Percentiles rank a stretch among this genome's conserved stretches.
Conservation (phyloP, 2,797 vertebrate species). For the Balearica regulorum region DNA sequence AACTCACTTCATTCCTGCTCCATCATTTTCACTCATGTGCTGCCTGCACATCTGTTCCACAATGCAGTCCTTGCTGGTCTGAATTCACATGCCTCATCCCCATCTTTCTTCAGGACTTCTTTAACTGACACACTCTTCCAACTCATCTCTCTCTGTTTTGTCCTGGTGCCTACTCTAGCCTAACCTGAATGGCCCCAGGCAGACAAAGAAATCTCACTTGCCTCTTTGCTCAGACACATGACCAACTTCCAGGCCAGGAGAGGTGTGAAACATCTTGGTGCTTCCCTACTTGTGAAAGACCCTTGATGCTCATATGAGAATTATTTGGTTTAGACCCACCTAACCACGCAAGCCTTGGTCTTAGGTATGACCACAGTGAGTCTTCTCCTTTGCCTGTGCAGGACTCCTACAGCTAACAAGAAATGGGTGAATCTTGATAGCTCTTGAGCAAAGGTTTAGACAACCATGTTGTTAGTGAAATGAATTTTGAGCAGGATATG, state of each 20-base stretch:
- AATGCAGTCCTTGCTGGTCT: background rate
- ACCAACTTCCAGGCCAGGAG: background rate
- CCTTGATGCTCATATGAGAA: background rate
- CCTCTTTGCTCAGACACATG: background rate
- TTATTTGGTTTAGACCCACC: background rate
- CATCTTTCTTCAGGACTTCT: background rate
- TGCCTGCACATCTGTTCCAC: background rate
- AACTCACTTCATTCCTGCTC: background rate
- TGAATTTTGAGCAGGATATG: background rate
- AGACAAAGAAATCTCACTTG: background rate
- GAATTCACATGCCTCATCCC: background rate
- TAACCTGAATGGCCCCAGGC: background rate
- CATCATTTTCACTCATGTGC: background rate
- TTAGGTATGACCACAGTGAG: background rate
- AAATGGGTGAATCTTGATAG: background rate
- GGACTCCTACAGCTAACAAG: background rate
- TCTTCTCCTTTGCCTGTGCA: background rate
- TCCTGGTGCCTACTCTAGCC: background rate
- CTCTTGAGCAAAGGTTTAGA: background rate
- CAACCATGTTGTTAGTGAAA: fast-evolving
- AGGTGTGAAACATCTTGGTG: background rate
- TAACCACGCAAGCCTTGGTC: background rate
- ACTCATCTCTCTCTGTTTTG: background rate
- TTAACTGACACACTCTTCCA: background rate
- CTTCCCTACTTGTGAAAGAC: background rate